Base-by-base conservation (phyloP, 2,888 invertebrate genomes). In the Acleris holmiana region DNA sequence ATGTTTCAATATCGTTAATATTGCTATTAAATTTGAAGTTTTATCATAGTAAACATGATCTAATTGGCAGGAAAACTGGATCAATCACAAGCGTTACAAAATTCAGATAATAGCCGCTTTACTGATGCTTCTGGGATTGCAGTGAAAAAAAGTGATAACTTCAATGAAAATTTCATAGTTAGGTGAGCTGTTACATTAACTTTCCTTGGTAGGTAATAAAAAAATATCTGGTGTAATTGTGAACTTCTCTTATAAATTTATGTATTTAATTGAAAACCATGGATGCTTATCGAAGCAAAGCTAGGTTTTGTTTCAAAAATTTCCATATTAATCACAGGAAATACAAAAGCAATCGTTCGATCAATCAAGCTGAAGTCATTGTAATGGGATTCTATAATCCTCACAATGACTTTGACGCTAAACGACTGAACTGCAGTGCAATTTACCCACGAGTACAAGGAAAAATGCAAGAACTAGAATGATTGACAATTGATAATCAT, bases 301-400 rank as follows among this genome's bases (percentile, higher is more conserved):
- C 46, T 53, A 69, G 69, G 68, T 68, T 69, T 73, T 71, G 63
- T 51, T 69, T 71, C 58, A 46, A 3, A 4, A 8, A 55, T 55
- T 61, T 68, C 62, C 73, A 76, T 76, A 75, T 68, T 77, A 76
- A 80, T 78, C 72, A 72, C 73, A 69, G 74, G 73, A 76, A 76
- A 71, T 69, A 73, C 60, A 61, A 72, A 64, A 68, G 61, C 69
- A 74, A 72, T 74, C 73, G 74, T 71, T 74, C 73, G 70, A 81
- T 82, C 80, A 76, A 76, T 81, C 78, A 79, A 66, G 66, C 56
- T 35, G 13, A 23, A 57, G 15, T 21, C 49, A 19, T 17, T 71
- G 70, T 72, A 70, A 75, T 76, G 68, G 60, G 63, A 70, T 66
- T 74, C 71, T 73, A 70, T 72, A 72, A 73, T 71, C 70, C 55